These are phyloP conservation scores for Drosophila eugracilis DNA, from an alignment of 1,140 invertebrate species.

Conservation along the genomic window DNA sequence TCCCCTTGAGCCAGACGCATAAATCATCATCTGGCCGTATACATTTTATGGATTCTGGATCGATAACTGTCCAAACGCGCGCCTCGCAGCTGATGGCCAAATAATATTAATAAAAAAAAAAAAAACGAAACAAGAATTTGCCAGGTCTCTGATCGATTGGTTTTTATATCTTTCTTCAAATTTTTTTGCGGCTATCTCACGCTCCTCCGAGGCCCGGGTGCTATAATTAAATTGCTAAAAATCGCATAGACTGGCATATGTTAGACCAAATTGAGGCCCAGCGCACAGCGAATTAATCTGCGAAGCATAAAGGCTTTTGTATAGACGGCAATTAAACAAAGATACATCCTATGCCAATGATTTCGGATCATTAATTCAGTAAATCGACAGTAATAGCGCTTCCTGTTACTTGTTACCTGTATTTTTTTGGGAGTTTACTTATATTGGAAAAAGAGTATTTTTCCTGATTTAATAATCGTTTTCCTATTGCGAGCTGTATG, in stretches of 20 bases:
- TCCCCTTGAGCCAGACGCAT: slow-evolving; percentile 76
- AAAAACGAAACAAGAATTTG: slow-evolving; percentile 23
- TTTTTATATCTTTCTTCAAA: slow-evolving; percentile 22
- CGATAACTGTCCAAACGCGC: slow-evolving; percentile 75
- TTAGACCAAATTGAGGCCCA: slow-evolving; percentile 29
- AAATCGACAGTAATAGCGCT: not conserved
- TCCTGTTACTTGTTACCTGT: slow-evolving; percentile 9
- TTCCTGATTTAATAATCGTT: no score
- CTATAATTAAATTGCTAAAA: slow-evolving; percentile 63
- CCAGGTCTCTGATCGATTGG: slow-evolving; percentile 55
- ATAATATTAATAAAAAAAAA: slow-evolving; percentile 6
- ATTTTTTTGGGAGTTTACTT: no score
- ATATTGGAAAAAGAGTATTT: no score
- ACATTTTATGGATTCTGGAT: slow-evolving; percentile 47
- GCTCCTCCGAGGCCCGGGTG: slow-evolving; percentile 41
- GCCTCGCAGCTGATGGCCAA: slow-evolving; percentile 56
- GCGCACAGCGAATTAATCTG: slow-evolving; percentile 32
- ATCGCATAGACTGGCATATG: slow-evolving; percentile 55
- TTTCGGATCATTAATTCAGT: not conserved
- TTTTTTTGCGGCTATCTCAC: slow-evolving; percentile 37
- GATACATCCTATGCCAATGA: slow-evolving; percentile 10
- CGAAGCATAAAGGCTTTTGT: slow-evolving; percentile 27
- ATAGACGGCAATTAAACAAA: slow-evolving; percentile 29
- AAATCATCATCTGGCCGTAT: slow-evolving; percentile 63
- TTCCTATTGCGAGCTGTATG: no score